Base-by-base conservation (phyloP, 2,797 vertebrate species). In the Sebastes steindachneri region DNA sequence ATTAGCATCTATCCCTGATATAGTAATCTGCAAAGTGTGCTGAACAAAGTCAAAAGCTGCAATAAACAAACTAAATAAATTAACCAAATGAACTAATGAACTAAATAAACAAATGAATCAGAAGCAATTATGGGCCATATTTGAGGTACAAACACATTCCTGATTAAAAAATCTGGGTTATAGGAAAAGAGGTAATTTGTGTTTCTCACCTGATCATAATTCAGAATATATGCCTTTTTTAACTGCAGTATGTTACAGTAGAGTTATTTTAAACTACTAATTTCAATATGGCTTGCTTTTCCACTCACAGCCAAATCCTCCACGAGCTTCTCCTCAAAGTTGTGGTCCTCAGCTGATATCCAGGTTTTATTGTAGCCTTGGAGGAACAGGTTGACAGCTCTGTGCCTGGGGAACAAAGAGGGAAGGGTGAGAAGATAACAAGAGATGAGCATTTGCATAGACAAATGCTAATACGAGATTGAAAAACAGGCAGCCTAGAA, bases 311-410 rank as follows among this genome's bases (percentile, higher is more conserved):
- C 96, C 93, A 99, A 96, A 88, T 98, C 97, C 93, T 98, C 97
- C 87, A 99, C 97, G 58, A 99, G 95, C 82, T 96, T 97, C 86
- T 99, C 97, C 93, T 98, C 97, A 92, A 97, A 97, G 90, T 95
- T 97, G 76, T 96, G 95, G 26, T 97, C 96, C 86, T 98, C 97
- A 55, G 96, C 95, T 86, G 97, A 97, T 88, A 99, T 97, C 98
- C 98, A 99, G 63, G 95, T 95, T 92, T 97, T 98, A 82, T 97
- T 97, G 92, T 98, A 99, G 80, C 97, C 97, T 94, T 97, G 97
- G 86, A 99, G 96, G 90, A 99, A 99, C 68, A 99, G 95, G 89
- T 99, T 98, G 90, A 98, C 95, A 0, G 97, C 98, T 87, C 97
- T 96, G 85, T 99, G 98, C 93, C 98, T 99, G 86, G 5, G 77